Base-by-base conservation (phyloP, 2,797 vertebrate genomes). In the Carcharodon carcharias region DNA sequence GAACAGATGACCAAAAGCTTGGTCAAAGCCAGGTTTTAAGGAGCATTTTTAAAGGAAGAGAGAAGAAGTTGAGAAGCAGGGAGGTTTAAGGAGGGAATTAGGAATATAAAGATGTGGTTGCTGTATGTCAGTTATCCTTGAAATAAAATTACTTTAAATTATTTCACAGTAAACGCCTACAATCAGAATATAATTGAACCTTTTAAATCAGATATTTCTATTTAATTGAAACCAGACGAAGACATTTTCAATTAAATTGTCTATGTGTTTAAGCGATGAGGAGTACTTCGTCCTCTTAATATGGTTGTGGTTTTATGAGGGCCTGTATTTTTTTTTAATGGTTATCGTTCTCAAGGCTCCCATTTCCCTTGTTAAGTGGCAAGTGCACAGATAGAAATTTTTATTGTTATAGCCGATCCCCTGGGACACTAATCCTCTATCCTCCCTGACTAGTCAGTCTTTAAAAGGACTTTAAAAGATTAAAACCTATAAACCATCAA, bases 211-310 rank as follows among this genome's bases (percentile, higher is more conserved):
- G 63, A 67, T 65, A 93, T 67, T 93, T 67, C 63, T 18, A 65
- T 67, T 93, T 93, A 93, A 67, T 65, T 93, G 91, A 93, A 93
- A 67, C 35, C 91, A 93, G 91, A 93, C 21, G 21, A 65, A n/a
- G 35, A 93, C n/a, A 45, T 93, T 93, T 93, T 93, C 91, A 93
- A 93, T 93, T 93, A 65, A 93, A 65, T 45, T 85, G 82, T 93
- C 35, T 26, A 35, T 63, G 18, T 93, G 91, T 0, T 93, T 65
- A 93, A 67, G 63, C 91, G 26, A 67, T 67, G 91, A 93, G 21
- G 91, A 67, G 67, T 61, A 91, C 28, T 63, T 35, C 16, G 35
- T 31, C 58, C 31, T 56, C 26, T 12, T 89, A 89, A 58, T 63
- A 65, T 92, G 58, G 35, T 28, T 92, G 89, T n/a, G 35, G 89